phyloP scores from a whole-genome alignment of 2,113 vertebrate genomes.

The Rhagologus leucostigma region DNA sequence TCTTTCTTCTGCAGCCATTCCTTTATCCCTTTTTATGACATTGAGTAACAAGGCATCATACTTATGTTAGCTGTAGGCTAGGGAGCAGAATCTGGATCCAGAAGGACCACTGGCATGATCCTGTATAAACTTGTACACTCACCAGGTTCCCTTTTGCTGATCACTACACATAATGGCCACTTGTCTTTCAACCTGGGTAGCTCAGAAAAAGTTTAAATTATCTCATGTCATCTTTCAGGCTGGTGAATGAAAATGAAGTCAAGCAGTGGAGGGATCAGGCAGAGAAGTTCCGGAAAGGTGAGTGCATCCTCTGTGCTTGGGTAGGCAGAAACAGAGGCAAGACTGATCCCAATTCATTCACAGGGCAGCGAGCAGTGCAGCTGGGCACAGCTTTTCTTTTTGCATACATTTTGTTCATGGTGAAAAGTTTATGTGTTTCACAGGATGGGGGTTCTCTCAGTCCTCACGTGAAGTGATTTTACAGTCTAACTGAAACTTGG shows the following conservation, averaged over 20 bases:
- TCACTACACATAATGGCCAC: neutral
- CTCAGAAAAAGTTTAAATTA: neutral
- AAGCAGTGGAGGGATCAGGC: slow-evolving; percentile 95
- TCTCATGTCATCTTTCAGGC: slow-evolving; percentile 71
- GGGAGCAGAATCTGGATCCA: neutral
- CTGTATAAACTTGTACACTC: neutral
- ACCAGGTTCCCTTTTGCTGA: neutral
- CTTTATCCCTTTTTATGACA: neutral
- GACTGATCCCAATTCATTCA: neutral
- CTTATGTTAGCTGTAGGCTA: neutral
- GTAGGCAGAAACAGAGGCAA: neutral
- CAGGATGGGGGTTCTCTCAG: neutral
- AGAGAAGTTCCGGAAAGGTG: slow-evolving; percentile 97
- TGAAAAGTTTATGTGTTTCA: neutral
- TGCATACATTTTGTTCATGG: neutral
- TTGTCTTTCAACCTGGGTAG: neutral
- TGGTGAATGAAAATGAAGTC: slow-evolving; percentile 97
- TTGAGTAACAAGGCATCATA: neutral
- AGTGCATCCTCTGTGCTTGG: neutral
- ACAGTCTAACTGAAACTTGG: neutral
- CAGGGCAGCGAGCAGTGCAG: neutral
- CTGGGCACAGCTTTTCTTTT: neutral
- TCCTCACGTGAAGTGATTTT: neutral
- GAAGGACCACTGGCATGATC: neutral
- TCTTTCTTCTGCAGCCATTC: neutral